Base-by-base conservation (phyloP, 2,797 vertebrate species). In the Amblyopsis hoosieri region DNA sequence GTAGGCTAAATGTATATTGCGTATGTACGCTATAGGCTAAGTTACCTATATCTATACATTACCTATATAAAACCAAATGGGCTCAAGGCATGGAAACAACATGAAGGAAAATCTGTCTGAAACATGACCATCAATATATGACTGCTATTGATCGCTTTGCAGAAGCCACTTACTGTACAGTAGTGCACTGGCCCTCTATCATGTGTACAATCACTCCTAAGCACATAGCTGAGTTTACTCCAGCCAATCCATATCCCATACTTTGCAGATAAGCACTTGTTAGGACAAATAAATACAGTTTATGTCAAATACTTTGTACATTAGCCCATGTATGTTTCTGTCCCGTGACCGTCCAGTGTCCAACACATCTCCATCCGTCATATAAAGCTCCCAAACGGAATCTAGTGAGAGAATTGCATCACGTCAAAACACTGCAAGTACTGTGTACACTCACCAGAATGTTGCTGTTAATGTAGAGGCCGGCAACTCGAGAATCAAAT, bases 361-460 rank as follows among this genome's bases (percentile, higher is more conserved):
- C 15, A 55, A 14, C 50, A 12, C 57, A 9, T 52, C 2, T 60
- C 62, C 55, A 29, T 59, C 23, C 37, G 47, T 46, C 70, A 29
- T 45, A 51, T 7, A 69, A 19, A 61, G 45, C 11, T 64, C 19
- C 62, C 0, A 53, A 11, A 52, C 0, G 0, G 45, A 29, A 4
- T n/a, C 37, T 57, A 57, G 54, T 14, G 3, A 57, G 23, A 33
- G 33, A 37, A 9, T 37, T 37, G 33, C 33, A 37, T 9, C 33
- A 37, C 33, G 33, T 37, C 33, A 37, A 8, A 37, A 37, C 33
- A 9, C 33, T 9, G 33, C 58, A 10, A 11, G 19, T 62, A 42
- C 12, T 31, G 33, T 14, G 33, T 14, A 62, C 81, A 89, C 88
- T 87, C 68, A 90, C 90, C 85, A 45, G 62, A 64, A 37, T 68